Conservation (phyloP, 2,888 invertebrate species). For the Criorhina ranunculi region DNA sequence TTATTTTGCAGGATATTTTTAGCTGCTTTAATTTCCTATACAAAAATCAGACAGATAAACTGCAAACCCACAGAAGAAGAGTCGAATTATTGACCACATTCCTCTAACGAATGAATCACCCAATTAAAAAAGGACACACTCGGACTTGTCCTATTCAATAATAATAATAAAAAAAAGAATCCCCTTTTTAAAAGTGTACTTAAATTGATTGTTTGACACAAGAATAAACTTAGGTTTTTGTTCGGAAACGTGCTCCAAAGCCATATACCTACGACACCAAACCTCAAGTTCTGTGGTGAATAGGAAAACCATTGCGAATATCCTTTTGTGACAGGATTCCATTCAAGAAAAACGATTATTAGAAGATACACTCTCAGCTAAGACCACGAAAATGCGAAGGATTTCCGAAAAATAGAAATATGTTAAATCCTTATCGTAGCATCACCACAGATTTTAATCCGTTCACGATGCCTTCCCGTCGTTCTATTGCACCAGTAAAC, state of each 20-base stretch:
- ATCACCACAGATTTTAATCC: slow-evolving; percentile 54
- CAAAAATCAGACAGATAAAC: too few relatives aligned
- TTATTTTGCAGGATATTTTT: too few relatives aligned
- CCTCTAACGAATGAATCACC: too few relatives aligned
- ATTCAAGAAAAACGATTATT: slow-evolving; percentile 8
- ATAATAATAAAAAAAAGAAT: neutral
- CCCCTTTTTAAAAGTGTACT: neutral
- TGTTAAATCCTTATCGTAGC: neutral
- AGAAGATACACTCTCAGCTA: neutral
- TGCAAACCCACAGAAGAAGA: too few relatives aligned
- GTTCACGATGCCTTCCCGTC: slow-evolving; percentile 35
- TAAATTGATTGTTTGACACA: slow-evolving; percentile 15
- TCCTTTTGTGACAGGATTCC: slow-evolving; percentile 24
- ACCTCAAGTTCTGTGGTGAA: slow-evolving; percentile 11
- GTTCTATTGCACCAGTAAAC: slow-evolving; percentile 27
- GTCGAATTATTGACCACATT: too few relatives aligned
- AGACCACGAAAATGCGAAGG: slow-evolving; percentile 19
- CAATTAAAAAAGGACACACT: too few relatives aligned
- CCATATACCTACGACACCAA: neutral
- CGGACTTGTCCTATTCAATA: neutral
- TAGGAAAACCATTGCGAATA: neutral
- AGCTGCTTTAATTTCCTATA: too few relatives aligned
- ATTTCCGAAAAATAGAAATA: slow-evolving; percentile 26
- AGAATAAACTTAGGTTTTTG: neutral
- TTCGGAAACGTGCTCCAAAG: slow-evolving; percentile 2